These are phyloP conservation scores for Lagodon rhomboides DNA, from an alignment of 2,797 vertebrate genomes.

Conservation along the genomic window DNA sequence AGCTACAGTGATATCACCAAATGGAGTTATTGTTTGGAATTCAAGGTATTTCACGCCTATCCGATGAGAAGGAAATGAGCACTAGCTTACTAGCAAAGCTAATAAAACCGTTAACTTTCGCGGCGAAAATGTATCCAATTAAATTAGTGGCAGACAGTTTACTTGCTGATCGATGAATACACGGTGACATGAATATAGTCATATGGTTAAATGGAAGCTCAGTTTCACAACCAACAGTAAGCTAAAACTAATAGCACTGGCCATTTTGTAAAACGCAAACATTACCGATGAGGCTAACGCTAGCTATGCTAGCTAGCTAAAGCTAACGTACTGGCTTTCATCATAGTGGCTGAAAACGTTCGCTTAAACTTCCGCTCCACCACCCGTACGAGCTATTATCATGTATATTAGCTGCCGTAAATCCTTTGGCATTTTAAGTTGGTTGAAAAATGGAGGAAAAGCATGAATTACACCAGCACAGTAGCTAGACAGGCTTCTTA, in stretches of 20 bases:
- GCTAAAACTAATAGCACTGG: conserved; percentile 39
- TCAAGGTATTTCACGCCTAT: accelerated
- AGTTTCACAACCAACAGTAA: background rate
- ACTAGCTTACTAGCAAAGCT: conserved; percentile 11
- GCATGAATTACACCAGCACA: conserved; percentile 9
- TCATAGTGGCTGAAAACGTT: background rate
- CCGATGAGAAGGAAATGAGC: no score
- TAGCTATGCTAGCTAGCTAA: conserved; percentile 54
- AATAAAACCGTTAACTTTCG: conserved; percentile 45
- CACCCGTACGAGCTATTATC: accelerated
- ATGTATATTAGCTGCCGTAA: accelerated
- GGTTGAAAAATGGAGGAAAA: background rate
- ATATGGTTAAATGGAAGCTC: accelerated
- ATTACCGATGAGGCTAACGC: conserved; percentile 45
- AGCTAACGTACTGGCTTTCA: conserved; percentile 37
- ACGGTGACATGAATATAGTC: accelerated
- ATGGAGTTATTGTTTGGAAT: accelerated
- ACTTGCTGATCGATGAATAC: background rate
- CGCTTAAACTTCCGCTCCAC: background rate
- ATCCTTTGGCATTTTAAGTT: accelerated
- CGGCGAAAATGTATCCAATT: background rate
- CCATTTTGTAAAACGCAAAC: conserved; percentile 64
- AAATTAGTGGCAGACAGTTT: background rate
- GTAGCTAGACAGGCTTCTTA: conserved; percentile 59
- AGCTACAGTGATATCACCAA: no score